A percentile compares a stretch with the other conserved stretches of the same genome.
These are phyloP conservation scores for Pardosa pseudoannulata DNA, from an alignment of 2,888 invertebrate species.

Conservation along the genomic window DNA sequence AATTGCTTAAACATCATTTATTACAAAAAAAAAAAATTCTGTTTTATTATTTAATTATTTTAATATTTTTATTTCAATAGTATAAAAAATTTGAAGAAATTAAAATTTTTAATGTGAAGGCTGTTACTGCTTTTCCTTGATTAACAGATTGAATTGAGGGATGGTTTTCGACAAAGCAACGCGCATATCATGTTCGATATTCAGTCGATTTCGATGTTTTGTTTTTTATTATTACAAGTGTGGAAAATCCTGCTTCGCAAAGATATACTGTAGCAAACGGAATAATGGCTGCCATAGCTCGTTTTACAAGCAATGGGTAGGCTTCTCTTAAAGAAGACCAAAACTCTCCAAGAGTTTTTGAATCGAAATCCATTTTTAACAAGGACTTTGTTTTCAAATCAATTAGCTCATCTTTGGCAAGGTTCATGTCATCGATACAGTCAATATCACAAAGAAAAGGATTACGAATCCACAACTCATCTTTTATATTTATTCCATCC, in stretches of 20 bases:
- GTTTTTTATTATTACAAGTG: constrained; percentile 37
- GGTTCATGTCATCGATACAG: constrained; percentile 56
- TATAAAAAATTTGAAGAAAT: constrained; percentile 48
- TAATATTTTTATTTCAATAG: too few species aligned
- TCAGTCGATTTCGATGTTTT: constrained; percentile 27
- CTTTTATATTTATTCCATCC: constrained; percentile 42
- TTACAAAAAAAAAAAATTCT: too few species aligned
- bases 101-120: constrained; percentile 42
- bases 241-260: constrained; percentile 34
- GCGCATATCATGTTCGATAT: constrained; percentile 30
- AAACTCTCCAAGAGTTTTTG: constrained; percentile 4
- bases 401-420: constrained; percentile 47
- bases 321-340: constrained; percentile 42
- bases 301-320: constrained; percentile 43
- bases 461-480: constrained; percentile 62
- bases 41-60: too few species aligned
- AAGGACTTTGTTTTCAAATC: constrained; percentile 43
- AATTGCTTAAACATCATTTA: constrained; percentile 17
- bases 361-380: constrained; percentile 30
- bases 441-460: constrained; percentile 62
- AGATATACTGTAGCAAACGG: constrained; percentile 44
- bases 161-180: constrained; percentile 31
- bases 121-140: constrained; percentile 39
- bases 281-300: constrained; percentile 45
- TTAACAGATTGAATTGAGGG: constrained; percentile 22